Evolutionary conservation across 2,113 vertebrate genomes (phyloP), one percentile per base, ranked within the genome.

Genomic region (Cynocephalus volans): DNA sequence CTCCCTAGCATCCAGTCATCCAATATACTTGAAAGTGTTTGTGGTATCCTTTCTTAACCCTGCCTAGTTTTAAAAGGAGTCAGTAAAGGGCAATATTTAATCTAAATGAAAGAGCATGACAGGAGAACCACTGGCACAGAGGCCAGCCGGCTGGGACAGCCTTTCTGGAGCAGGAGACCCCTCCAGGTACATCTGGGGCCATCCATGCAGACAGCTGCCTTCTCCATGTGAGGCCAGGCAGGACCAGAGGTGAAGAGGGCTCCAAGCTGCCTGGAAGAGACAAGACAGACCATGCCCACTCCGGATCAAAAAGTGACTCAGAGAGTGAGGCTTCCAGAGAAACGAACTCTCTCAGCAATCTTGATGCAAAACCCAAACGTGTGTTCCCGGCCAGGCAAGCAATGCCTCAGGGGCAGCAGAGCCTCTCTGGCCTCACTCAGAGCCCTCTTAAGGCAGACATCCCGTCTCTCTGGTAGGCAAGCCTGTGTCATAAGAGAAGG

Each of bases 41-140:
- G 1, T 65, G 54, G 33, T 82, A 58, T 24, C 54, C 26, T 54
- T 86, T 36, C 17, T 58, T 80, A 84, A 95, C 48, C 17, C 36
- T 87, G 15, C 12, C 13, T 77, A 13, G 11, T 70, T 26, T 9
- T 24, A 64, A 58, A 69, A 41, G 8, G 62, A 90, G 13, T 72
- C 48, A 72, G 31, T 58, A 70, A 69, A 73, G 2, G 24, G 12
- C 24, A 24, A 65, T 10, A 7, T n/a, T 62, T 87, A 65, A 31
- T 56, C 33, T 48, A 83, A 72, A 64, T 7, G 60, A 70, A n/a
- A 1, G 3, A 64, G 48, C 19, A 3, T 5, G 21, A 15, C 28
- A 17, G 21, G 8, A 6, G 36, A 18, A 21, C 50, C 3, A 5
- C 0, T 0, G 14, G 50, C 45, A 65, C 65, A 70, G 3, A 45